phyloP scores from a whole-genome alignment of 2,888 invertebrate species.

The Drosophila phalerata region DNA sequence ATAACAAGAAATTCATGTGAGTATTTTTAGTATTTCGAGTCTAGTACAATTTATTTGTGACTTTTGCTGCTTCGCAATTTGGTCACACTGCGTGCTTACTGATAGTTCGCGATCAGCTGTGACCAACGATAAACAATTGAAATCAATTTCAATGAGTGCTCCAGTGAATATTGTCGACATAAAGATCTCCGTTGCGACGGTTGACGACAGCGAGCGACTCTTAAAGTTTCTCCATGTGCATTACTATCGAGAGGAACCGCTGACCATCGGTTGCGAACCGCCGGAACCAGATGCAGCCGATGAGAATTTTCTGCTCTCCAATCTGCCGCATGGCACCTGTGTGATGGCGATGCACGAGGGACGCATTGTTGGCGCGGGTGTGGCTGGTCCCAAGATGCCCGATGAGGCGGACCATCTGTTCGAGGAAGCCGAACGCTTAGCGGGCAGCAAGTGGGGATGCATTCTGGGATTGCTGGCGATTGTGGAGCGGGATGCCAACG shows the following conservation, averaged over 20 bases:
- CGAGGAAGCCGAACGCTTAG: slow-evolving; percentile 58
- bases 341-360: slow-evolving; percentile 58
- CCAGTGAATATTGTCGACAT: slow-evolving; percentile 35
- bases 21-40: slow-evolving; percentile 12
- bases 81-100: slow-evolving; percentile 19
- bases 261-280: slow-evolving; percentile 76
- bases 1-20: not conserved
- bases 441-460: slow-evolving; percentile 79
- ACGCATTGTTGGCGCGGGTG: slow-evolving; percentile 73
- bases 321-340: slow-evolving; percentile 72
- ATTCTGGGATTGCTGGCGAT: slow-evolving; percentile 71
- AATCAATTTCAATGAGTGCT: not conserved
- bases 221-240: slow-evolving; percentile 76
- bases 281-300: slow-evolving; percentile 74
- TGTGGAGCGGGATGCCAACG: slow-evolving; percentile 77
- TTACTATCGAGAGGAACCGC: slow-evolving; percentile 83
- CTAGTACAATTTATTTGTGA: no score
- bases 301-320: slow-evolving; percentile 73
- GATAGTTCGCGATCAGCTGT: slow-evolving; percentile 2
- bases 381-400: slow-evolving; percentile 79
- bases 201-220: slow-evolving; percentile 65
- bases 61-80: not conserved
- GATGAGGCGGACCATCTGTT: slow-evolving; percentile 66
- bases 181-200: slow-evolving; percentile 55
- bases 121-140: no score